Evolutionary conservation across 1,140 invertebrate species (phyloP), one percentile per base, ranked within the genome.

Genomic region (Cecropterus lyciades): DNA sequence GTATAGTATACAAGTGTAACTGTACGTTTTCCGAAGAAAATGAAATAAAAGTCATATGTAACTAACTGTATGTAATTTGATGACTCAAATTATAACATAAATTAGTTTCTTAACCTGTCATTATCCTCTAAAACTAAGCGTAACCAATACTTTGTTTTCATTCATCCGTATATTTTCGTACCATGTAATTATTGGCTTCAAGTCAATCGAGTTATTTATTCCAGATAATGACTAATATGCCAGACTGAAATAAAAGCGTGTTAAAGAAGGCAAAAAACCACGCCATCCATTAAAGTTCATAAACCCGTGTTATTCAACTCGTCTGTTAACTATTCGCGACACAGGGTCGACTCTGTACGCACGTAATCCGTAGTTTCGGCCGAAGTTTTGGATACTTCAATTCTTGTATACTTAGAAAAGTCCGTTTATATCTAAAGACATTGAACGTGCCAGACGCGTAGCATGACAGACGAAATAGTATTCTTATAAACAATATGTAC

Each of bases 301-400:
- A 17, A 16, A 48, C 46, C 46, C 0, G 46, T 20, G 17, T 17
- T 48, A 51, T 51, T 51, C 11, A 14, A 20, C 48, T 27, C 5
- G 48, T n/a, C 48, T 13, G 24, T 27, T 27, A 51, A 51, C 24
- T n/a, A 51, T 51, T 51, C 48, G 20, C n/a, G 20, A 51, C 48
- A 51, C 1, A 24, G 20, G 20, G 5, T 1, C 20, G 1, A 24
- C 5, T 24, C 20, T 24, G 20, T 24, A 5, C 1, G 20, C 20
- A 24, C 20, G 20, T 5, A 3, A 24, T 24, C 20, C 20, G 5
- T 24, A 24, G 1, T 24, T 24, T 24, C 20, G 20, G 20, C 20
- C 20, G 20, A 24, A 24, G 20, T 24, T 24, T 24, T 5, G 20
- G 20, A 24, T 5, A 24, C 5, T 1, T 24, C 20, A 5, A 24